Conservation (phyloP, 2,888 invertebrate genomes). For the Ennomos quercinarius region DNA sequence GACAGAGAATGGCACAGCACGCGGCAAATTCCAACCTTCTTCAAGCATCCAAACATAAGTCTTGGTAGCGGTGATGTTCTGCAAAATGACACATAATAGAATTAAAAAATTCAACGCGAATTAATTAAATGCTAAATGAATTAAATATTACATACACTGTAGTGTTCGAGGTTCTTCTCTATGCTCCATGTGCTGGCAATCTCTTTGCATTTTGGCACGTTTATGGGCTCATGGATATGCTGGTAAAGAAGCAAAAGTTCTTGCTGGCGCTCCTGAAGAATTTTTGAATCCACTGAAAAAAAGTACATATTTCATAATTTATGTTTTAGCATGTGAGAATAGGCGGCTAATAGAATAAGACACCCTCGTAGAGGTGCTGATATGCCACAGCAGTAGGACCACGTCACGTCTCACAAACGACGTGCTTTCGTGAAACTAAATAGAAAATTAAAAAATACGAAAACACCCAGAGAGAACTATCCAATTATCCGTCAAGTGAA, state of each 20-base stretch:
- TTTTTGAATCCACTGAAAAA: constrained; percentile 80
- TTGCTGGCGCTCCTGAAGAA: constrained; percentile 68
- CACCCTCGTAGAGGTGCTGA: too few relatives aligned
- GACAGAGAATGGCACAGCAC: constrained; percentile 85
- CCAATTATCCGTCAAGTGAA: too few relatives aligned
- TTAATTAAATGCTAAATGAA: background rate
- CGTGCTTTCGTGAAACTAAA: too few relatives aligned
- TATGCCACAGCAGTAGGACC: too few relatives aligned
- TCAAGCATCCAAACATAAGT: constrained; percentile 83
- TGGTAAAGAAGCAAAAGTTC: constrained; percentile 74
- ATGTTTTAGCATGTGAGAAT: too few relatives aligned
- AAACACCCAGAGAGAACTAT: too few relatives aligned
- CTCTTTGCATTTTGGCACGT: constrained; percentile 76
- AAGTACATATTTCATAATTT: too few relatives aligned
- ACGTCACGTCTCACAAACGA: too few relatives aligned
- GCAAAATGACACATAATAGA: constrained; percentile 1
- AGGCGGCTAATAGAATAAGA: too few relatives aligned
- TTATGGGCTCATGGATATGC: constrained; percentile 86
- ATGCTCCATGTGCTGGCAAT: constrained; percentile 81
- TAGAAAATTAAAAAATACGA: too few relatives aligned
- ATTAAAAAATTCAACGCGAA: background rate
- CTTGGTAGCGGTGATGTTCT: constrained; percentile 67
- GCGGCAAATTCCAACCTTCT: constrained; percentile 81
- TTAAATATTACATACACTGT: constrained; percentile 62
- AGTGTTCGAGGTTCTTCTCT: constrained; percentile 79